Conservation (phyloP, 2,113 vertebrate species). For the Psilopsiagon aurifrons region DNA sequence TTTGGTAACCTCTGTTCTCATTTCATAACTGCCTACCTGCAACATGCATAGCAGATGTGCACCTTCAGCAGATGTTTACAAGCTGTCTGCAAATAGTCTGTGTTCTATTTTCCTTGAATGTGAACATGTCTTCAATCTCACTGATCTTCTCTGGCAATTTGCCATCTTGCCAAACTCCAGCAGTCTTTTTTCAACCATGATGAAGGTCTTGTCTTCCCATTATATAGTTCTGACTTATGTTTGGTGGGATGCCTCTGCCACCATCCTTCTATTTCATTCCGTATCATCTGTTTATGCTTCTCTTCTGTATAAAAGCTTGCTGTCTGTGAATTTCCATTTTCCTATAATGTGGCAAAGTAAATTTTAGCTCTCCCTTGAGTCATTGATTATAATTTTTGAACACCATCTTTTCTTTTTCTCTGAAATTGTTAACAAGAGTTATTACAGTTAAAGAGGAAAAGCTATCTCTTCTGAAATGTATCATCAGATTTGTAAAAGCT, state of each 20-base stretch:
- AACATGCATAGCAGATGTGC: not conserved
- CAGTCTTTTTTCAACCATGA: not conserved
- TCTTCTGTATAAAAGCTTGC: not conserved
- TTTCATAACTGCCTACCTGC: not conserved
- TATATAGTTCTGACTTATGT: rapidly evolving
- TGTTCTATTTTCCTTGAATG: not conserved
- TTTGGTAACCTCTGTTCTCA: not conserved
- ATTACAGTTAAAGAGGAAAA: not conserved
- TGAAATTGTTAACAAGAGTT: not conserved
- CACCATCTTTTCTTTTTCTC: not conserved
- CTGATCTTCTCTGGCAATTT: not conserved
- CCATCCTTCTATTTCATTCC: not conserved
- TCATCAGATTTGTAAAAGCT: constrained; percentile 8
- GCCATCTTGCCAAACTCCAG: not conserved
- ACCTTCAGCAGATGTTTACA: not conserved
- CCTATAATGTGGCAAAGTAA: not conserved
- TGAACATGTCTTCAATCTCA: not conserved
- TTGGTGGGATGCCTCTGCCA: not conserved
- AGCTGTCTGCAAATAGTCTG: not conserved
- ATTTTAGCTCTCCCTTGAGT: not conserved
- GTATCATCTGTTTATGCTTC: not conserved
- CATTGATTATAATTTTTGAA: not conserved
- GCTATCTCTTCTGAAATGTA: not conserved
- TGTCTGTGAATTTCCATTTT: not conserved
- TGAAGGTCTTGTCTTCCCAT: not conserved